These are phyloP conservation scores for Sipha flava DNA, from an alignment of 1,140 invertebrate species.

Conservation along the genomic window DNA sequence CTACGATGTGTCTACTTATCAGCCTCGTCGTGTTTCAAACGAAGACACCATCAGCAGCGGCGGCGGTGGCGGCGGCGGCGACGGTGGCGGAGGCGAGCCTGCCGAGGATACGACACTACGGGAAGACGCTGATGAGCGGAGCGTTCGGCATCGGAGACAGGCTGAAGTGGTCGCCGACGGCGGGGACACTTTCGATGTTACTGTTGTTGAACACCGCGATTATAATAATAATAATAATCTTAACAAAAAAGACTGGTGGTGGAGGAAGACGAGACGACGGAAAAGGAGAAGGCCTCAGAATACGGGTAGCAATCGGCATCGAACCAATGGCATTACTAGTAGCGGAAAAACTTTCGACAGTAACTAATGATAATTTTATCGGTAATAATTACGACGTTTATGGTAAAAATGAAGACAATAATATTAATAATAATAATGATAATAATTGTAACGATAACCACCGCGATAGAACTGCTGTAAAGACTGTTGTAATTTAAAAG, in stretches of 20 bases:
- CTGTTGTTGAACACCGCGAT: neutral
- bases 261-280: conserved; percentile 13
- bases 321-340: neutral
- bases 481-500: conserved; percentile 22
- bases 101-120: neutral
- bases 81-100: neutral
- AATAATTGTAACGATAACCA: neutral
- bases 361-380: neutral
- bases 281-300: neutral
- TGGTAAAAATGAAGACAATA: conserved; percentile 4
- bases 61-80: neutral
- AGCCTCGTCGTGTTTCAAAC: neutral
- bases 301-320: neutral
- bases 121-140: neutral
- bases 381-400: neutral
- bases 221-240: neutral
- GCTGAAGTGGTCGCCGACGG: neutral
- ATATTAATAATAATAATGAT: neutral
- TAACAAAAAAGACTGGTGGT: conserved; percentile 9
- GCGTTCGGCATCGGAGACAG: neutral
- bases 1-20: neutral
- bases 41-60: neutral
- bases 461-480: neutral
- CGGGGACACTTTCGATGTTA: neutral
- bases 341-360: neutral